A percentile compares a stretch with the other conserved stretches of the same genome.
phyloP scores from a whole-genome alignment of 2,113 vertebrate species.

The Turnix velox region DNA sequence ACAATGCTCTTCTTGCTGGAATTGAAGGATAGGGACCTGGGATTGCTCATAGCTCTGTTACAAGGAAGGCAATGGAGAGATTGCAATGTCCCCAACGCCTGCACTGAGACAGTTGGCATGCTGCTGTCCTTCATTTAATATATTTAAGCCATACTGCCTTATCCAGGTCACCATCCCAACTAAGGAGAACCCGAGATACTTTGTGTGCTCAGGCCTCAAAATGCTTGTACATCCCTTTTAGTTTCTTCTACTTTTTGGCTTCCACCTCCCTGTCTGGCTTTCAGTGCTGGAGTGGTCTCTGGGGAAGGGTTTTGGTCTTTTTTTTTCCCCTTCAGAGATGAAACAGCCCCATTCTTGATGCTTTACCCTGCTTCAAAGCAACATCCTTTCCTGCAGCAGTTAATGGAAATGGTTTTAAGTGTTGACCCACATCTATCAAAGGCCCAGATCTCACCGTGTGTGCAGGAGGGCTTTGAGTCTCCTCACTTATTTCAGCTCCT shows the following conservation, averaged over 20 bases:
- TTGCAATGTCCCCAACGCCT: accelerated
- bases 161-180: not conserved
- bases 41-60: accelerated
- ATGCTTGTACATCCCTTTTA: not conserved
- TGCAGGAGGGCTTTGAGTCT: not conserved
- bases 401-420: not conserved
- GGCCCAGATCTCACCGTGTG: not conserved
- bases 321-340: not conserved
- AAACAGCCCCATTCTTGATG: not conserved
- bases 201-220: not conserved
- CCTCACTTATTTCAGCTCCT: not conserved
- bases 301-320: not conserved
- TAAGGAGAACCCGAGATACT: not conserved
- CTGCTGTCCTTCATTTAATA: not conserved
- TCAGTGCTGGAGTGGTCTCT: not conserved
- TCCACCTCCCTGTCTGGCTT: not conserved
- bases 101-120: not conserved
- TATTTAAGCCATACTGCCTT: not conserved
- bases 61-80: not conserved
- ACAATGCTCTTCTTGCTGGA: not conserved
- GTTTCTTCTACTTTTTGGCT: not conserved
- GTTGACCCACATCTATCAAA: not conserved
- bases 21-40: not conserved
- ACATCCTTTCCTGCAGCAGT: not conserved
- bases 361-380: not conserved